Evolutionary conservation across 2,797 vertebrate species (phyloP), one percentile per base, ranked within the genome.

Genomic region (Hippopotamyrus pictus): DNA sequence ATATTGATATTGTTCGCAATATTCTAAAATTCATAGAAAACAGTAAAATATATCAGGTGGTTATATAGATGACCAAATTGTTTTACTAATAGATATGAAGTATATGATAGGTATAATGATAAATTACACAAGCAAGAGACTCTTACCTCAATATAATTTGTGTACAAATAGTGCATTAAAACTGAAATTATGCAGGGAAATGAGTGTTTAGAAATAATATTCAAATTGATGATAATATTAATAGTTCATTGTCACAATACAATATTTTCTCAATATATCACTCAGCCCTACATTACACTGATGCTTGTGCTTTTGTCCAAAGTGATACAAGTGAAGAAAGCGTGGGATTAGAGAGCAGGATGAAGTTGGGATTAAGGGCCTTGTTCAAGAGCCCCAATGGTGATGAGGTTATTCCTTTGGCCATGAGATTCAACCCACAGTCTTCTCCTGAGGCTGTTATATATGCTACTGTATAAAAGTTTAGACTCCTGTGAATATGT

Each of bases 401-500:
- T 62, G 59, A 62, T 25, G 22, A 25, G 22, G 8, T 62, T 62
- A 62, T 62, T 62, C 62, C 62, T 69, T 25, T 69, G 25, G 11
- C 29, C 3, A 69, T 33, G 25, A 33, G 29, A 69, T 69, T 69
- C 25, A 69, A 69, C 62, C 62, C 25, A 69, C 62, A 33, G 25
- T 69, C 62, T 33, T 69, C 29, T 44, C 17, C 37, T 19, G 14
- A 79, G 37, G 5, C 73, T 79, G 37, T 44, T 79, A 19, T 79
- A 44, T 19, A 44, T 79, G n/a, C 73, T 79, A 37, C 73, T 44
- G 73, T 79, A n/a, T 79, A 76, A 41, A 37, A 33, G 37, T 14
- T 73, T 73, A 37, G 41, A 69, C 3, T 88, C 48, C 4, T 73
- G 9, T 92, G 90, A 50, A 29, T 79, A 12, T 86, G 51, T n/a